These are phyloP conservation scores for Aurelia sp. DNA, from an alignment of 30 jellyfish, hydroid and myxozoan genomes.

Conservation along the genomic window DNA sequence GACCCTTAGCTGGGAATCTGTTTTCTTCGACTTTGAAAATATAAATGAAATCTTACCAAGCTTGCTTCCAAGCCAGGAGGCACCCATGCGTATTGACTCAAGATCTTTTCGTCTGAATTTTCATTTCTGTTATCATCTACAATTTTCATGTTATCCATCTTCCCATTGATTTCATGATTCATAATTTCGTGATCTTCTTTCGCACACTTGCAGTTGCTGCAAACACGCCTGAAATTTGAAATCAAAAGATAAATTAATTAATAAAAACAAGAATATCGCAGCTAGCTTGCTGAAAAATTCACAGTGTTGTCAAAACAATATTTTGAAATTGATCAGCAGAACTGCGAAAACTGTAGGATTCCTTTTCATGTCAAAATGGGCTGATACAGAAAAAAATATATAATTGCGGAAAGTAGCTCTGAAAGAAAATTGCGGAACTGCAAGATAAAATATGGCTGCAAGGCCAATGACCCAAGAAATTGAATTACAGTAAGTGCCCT, in stretches of 20 bases:
- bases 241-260: too few species aligned
- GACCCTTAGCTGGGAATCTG: too few species aligned
- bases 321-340: neutral
- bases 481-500: too few species aligned
- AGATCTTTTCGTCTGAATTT: conserved; percentile 28
- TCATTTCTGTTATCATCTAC: conserved; percentile 52
- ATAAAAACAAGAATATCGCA: too few species aligned
- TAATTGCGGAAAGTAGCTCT: too few species aligned
- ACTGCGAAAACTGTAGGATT: neutral
- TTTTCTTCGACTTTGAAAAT: too few species aligned
- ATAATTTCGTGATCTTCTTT: conserved; percentile 83
- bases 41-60: conserved; percentile 57
- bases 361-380: neutral
- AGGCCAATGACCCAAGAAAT: too few species aligned
- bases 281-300: neutral
- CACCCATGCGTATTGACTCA: conserved; percentile 87
- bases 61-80: conserved; percentile 93
- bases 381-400: neutral
- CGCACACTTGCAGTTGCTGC: conserved; percentile 84
- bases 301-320: neutral
- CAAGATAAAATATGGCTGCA: too few species aligned
- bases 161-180: conserved; percentile 57
- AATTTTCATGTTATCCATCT: conserved; percentile 39
- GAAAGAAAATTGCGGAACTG: too few species aligned
- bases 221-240: conserved; percentile 52